Evolutionary conservation across 2,113 vertebrate genomes (phyloP), one percentile per base, ranked within the genome.

Genomic region (Lepisosteus oculatus): DNA sequence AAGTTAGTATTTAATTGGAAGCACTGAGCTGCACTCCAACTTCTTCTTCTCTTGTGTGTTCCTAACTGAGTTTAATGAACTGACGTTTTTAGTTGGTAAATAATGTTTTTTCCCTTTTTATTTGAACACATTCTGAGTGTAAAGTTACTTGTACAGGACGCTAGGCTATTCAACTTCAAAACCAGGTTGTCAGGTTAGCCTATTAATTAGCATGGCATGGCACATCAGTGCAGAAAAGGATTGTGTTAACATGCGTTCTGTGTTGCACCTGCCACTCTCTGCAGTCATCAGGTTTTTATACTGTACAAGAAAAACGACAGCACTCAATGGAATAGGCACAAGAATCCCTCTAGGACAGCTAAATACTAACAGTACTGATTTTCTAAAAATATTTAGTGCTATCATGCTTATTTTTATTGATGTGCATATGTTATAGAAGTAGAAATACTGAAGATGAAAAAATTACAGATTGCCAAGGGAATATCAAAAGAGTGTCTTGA

Each of bases 261-360:
- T 6, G n/a, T 14, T n/a, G 14, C 57, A 13, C 1, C 14, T 14
- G 57, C 9, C 5, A 59, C 57, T 59, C n/a, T 45, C 43, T 68
- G 69, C 67, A 72, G 67, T 74, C 4, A 51, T 51, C 47, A 51
- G 5, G 5, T 51, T 51, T 6, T 51, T 51, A 51, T 51, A 51
- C 47, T 9, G 47, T 29, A 29, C 29, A 29, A 29, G 47, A 9
- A 51, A 51, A 51, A 51, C 9, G 47, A 9, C 47, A 71, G 70
- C 67, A 70, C 70, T 70, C 43, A 69, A 66, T 59, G 68, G 9
- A 57, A 8, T 65, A 71, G 68, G 77, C 78, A 75, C 72, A 81
- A 79, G 76, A 80, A 59, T 15, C 14, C 14, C 57, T 59, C 4
- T 59, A 59, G 29, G 29, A 29, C 29, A 29, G 29, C 1, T 29